Conservation (phyloP, 2,888 invertebrate species). For the Vanessa cardui region DNA sequence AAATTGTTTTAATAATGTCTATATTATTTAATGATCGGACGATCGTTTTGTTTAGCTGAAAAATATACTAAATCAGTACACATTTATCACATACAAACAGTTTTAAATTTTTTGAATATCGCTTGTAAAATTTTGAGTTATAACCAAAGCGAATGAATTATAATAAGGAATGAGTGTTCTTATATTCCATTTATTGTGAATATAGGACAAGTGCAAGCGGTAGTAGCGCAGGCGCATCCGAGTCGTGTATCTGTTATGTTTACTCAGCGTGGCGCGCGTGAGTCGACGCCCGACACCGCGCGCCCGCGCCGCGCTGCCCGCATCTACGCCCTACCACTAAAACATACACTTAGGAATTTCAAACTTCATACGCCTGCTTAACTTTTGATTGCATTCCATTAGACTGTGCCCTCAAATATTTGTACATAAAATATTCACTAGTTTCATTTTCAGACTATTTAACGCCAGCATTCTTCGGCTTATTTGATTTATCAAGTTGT, state of each 20-base stretch:
- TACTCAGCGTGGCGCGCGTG: constrained; percentile 68
- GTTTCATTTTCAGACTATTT: constrained; percentile 43
- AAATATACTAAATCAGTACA: too few species aligned
- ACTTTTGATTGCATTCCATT: constrained; percentile 63
- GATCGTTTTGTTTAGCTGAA: too few species aligned
- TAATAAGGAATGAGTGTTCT: constrained; percentile 5
- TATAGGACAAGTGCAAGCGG: constrained; percentile 39
- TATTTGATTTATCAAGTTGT: constrained; percentile 16
- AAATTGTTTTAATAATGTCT: not conserved
- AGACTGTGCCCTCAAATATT: constrained; percentile 55
- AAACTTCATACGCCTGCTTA: constrained; percentile 59
- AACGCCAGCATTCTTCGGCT: constrained; percentile 38
- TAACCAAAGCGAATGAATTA: too few species aligned
- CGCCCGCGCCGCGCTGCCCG: constrained; percentile 35
- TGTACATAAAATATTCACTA: constrained; percentile 46
- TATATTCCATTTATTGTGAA: constrained; percentile 35
- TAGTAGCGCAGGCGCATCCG: constrained; percentile 52
- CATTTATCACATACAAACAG: too few species aligned
- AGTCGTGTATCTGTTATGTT: constrained; percentile 66
- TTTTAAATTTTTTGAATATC: too few species aligned
- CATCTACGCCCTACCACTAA: constrained; percentile 54
- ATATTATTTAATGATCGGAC: not conserved
- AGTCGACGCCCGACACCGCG: constrained; percentile 45
- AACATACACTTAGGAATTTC: constrained; percentile 61
- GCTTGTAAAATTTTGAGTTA: too few species aligned